A percentile compares a stretch with the other conserved stretches of the same genome.
Conservation (phyloP, 2,888 invertebrate genomes). For the Arge pagana region DNA sequence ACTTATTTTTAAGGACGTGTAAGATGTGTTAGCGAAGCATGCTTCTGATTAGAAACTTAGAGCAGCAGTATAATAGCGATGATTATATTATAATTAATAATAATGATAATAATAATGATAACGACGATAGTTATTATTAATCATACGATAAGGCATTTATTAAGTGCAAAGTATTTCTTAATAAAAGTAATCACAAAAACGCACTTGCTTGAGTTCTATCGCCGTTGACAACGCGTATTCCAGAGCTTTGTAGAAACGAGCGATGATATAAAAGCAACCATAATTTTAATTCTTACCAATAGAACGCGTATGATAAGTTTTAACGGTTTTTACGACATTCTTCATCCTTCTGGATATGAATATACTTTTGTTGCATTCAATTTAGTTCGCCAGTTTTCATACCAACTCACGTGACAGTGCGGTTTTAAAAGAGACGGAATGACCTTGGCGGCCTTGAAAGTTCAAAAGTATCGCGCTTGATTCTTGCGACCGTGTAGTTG, state of each 20-base stretch:
- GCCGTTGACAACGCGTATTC: no score
- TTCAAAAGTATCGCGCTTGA: conserved; percentile 20
- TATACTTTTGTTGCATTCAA: no score
- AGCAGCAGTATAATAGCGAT: conserved; percentile 57
- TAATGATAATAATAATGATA: conserved; percentile 58
- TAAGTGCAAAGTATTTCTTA: conserved; percentile 60
- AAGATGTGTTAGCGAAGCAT: conserved; percentile 58
- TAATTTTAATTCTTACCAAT: no score
- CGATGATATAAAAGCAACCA: no score
- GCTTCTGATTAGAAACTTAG: conserved; percentile 57
- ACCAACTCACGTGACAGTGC: conserved; percentile 4
- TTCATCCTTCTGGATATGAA: no score
- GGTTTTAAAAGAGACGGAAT: conserved; percentile 24
- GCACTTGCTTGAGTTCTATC: not conserved
- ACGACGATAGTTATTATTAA: conserved; percentile 56
- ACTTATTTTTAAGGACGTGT: conserved; percentile 57
- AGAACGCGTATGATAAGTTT: no score
- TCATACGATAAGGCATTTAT: conserved; percentile 57
- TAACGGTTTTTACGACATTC: no score
- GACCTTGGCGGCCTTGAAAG: conserved; percentile 41
- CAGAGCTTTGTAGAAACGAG: no score
- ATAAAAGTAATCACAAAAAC: conserved; percentile 45
- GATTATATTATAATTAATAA: conserved; percentile 49
- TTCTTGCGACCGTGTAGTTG: no score
- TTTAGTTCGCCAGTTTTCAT: no score